Evolutionary conservation across 2,888 invertebrate species (phyloP), one percentile per base, ranked within the genome.

Genomic region (Fragum sueziense): DNA sequence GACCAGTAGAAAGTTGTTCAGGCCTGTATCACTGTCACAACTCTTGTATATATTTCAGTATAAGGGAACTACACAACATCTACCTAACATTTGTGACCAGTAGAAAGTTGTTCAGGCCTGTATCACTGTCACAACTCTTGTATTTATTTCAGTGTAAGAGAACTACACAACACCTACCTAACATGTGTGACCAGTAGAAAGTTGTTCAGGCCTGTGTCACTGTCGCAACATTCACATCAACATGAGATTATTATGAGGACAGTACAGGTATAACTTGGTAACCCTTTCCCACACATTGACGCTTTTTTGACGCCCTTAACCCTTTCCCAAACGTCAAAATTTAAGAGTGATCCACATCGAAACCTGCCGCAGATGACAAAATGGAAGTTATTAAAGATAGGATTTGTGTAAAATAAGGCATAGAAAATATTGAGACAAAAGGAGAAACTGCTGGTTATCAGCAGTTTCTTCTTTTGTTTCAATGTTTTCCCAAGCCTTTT

Each of bases 181-280:
- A 41, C 34, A 25, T 65, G 34, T 41, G 25, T 22, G 22, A n/a
- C 22, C 2, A 7, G 29, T 14, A 34, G 29, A 27, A 37, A 27
- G 65, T 20, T 25, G 37, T 65, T 65, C 34, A 22, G 9, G 20
- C 25, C 25, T 14, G 41, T 34, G 25, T 25, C 65, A 2, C 25
- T 65, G 11, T 41, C 65, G 25, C 65, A 65, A 27, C 37, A 65
- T 27, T 65, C 41, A 1, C 65, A 65, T 33, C 65, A 65, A 27
- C n/a, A 65, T 65, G 65, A 65, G 22, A 65, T 65, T 3, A 27
- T 65, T 41, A 25, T 65, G 14, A n/a, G 41, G 11, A 41, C 65
- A 11, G 33, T 65, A 25, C 65, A 65, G 65, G 65, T 65, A 65
- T 14, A 11, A 25, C 3, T 22, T 29, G 27, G 14, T 17, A 2